phyloP scores from a whole-genome alignment of 2,888 invertebrate genomes.

The Eutolmus rufibarbis region DNA sequence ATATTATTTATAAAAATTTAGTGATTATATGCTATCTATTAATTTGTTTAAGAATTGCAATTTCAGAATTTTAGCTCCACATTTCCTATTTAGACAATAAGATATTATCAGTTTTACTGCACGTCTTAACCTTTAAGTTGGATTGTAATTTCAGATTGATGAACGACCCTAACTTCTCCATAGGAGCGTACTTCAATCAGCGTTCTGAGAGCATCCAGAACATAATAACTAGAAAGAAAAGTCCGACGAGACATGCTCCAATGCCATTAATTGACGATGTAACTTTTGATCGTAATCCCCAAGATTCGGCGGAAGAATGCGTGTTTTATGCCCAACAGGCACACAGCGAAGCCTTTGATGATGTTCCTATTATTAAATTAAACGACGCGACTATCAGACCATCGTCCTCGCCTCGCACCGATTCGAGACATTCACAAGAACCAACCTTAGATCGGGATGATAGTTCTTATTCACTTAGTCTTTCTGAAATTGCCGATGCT shows the following conservation, averaged over 20 bases:
- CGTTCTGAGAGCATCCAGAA: slow-evolving; percentile 57
- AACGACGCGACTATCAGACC: background rate
- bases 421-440: background rate
- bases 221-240: slow-evolving; percentile 53
- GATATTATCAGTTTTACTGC: too few relatives aligned
- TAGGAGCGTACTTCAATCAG: slow-evolving; percentile 51
- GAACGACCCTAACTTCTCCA: slow-evolving; percentile 57
- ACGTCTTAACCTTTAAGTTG: background rate
- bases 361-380: background rate
- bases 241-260: slow-evolving; percentile 51
- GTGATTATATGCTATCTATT: too few relatives aligned
- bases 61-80: too few relatives aligned
- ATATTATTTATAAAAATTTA: too few relatives aligned
- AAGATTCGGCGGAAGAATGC: background rate
- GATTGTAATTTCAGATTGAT: slow-evolving; percentile 46
- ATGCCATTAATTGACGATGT: slow-evolving; percentile 49
- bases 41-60: too few relatives aligned
- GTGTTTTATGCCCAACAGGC: background rate
- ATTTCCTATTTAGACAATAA: too few relatives aligned
- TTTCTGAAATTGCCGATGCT: slow-evolving; percentile 58
- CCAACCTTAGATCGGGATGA: background rate
- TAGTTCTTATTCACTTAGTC: slow-evolving; percentile 55
- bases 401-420: background rate
- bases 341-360: background rate
- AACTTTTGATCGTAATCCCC: background rate